Base-by-base conservation (phyloP, 2,888 invertebrate genomes). In the Phortica magna region DNA sequence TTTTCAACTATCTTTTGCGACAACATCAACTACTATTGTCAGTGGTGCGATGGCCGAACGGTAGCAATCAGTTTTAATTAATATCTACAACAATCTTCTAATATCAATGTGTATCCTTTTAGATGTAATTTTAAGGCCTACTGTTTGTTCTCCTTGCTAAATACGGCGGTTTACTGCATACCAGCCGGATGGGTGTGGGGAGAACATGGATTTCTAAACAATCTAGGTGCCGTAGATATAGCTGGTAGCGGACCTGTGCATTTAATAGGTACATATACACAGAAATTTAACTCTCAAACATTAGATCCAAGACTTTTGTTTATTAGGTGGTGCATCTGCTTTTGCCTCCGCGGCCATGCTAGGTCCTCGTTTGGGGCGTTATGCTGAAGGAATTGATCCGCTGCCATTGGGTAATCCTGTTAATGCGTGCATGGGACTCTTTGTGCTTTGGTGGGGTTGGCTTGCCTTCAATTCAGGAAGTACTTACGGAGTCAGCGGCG, bases 371-470 rank as follows among this genome's bases (percentile, higher is more conserved):
- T 91, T 97, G 61, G 98, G 98, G 0, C 93, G 97, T 79, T 98
- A 97, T 90, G 95, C 96, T 17, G 93, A 94, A 68, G 97, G 97
- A 0, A 93, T 93, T 7, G 95, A 93, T 0, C 95, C 96, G 0
- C 90, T 97, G 65, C 97, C 97, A 0, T 93, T 98, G 81, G 97
- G 98, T 0, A 96, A 95, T 89, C 98, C 98, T 0, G 98, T 98
- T 6, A 98, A 98, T 89, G 97, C 97, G 0, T 95, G 97, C 42
- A 95, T 98, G 95, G 98, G 98, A 0, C 94, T 98, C 12, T 98
- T 98, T 89, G 97, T 98, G 57, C 92, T 98, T 0, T 98, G 98
- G 98, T 98, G 98, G 98, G 98, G 98, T 0, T 98, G 98, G 98
- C 93, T 98, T 74, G 98, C 98, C 0, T 98, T 98, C 90, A 98